Evolutionary conservation across 2,888 invertebrate genomes (phyloP).

Genomic region (Eugnorisma glareosa): DNA sequence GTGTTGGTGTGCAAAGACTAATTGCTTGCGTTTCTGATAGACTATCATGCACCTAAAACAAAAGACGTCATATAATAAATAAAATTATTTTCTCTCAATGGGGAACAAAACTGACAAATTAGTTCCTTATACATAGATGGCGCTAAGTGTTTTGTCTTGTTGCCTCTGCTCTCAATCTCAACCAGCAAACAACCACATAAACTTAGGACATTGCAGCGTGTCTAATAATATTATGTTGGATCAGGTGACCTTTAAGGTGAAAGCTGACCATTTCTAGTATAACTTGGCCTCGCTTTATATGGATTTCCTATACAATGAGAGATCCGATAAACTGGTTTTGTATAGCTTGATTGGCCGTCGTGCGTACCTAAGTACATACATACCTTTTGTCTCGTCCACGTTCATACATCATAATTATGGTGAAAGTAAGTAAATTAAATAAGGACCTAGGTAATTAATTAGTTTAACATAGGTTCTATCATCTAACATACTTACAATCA

Average conservation of each 20-base stretch:
- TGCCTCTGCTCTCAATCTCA: neutral
- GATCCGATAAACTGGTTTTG: too few relatives aligned
- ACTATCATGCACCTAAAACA: conserved; percentile 71
- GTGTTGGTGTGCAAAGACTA: conserved; percentile 86
- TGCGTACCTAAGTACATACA: too few relatives aligned
- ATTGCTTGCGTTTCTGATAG: conserved; percentile 79
- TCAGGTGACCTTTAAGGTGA: neutral
- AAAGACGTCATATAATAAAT: conserved; percentile 1
- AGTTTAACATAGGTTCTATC: neutral
- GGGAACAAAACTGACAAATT: neutral
- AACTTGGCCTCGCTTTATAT: too few relatives aligned
- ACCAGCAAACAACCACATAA: neutral
- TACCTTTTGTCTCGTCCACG: too few relatives aligned
- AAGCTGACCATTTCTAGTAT: too few relatives aligned
- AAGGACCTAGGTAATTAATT: neutral
- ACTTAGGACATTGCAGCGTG: neutral
- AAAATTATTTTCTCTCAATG: neutral
- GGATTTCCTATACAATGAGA: too few relatives aligned
- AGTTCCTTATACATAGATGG: neutral
- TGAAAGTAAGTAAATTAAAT: too few relatives aligned
- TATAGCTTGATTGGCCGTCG: too few relatives aligned
- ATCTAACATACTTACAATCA: conserved; percentile 35
- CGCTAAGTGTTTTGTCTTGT: neutral
- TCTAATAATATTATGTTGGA: neutral
- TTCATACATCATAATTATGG: too few relatives aligned